Evolutionary conservation across 2,888 invertebrate species (phyloP).

Genomic region (Scelioninae gen. 2): DNA sequence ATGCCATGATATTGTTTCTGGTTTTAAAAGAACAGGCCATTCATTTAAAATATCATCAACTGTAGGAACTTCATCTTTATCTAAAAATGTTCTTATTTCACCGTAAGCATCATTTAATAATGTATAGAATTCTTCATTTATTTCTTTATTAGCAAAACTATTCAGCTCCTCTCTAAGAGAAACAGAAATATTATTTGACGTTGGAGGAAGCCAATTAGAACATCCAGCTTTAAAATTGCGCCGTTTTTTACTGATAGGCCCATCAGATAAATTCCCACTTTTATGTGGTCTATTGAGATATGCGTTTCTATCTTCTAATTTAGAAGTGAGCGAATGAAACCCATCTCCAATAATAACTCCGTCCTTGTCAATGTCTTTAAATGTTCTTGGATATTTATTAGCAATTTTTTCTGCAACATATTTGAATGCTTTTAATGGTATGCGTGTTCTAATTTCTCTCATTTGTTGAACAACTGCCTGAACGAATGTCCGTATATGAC

Average conservation of each 20-base stretch:
- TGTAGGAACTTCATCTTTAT: constrained; percentile 25
- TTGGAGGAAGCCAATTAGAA: constrained; percentile 19
- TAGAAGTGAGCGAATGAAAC: constrained; percentile 20
- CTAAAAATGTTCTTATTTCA: constrained; percentile 29
- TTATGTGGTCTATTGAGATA: constrained; percentile 37
- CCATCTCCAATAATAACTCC: constrained; percentile 48
- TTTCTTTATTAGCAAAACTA: constrained; percentile 17
- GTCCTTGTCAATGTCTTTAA: constrained; percentile 46
- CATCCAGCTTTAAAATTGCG: constrained; percentile 24
- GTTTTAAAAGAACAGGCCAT: constrained; percentile 32
- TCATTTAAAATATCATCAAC: constrained; percentile 22
- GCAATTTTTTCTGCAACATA: constrained; percentile 27
- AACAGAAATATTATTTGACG: background rate
- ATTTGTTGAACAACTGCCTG: constrained; percentile 35
- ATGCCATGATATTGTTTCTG: constrained; percentile 37
- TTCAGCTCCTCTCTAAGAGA: constrained; percentile 29
- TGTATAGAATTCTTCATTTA: constrained; percentile 20
- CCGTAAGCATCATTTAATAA: constrained; percentile 27
- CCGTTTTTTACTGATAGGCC: constrained; percentile 19
- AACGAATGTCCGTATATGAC: constrained; percentile 21
- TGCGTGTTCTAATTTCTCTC: constrained; percentile 33
- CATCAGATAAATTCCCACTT: constrained; percentile 36
- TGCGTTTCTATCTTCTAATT: constrained; percentile 32
- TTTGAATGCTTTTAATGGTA: constrained; percentile 42
- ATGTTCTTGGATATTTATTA: constrained; percentile 31